These are phyloP conservation scores for Cranoglanis bouderius DNA, from an alignment of 2,113 vertebrate genomes.

Conservation along the genomic window DNA sequence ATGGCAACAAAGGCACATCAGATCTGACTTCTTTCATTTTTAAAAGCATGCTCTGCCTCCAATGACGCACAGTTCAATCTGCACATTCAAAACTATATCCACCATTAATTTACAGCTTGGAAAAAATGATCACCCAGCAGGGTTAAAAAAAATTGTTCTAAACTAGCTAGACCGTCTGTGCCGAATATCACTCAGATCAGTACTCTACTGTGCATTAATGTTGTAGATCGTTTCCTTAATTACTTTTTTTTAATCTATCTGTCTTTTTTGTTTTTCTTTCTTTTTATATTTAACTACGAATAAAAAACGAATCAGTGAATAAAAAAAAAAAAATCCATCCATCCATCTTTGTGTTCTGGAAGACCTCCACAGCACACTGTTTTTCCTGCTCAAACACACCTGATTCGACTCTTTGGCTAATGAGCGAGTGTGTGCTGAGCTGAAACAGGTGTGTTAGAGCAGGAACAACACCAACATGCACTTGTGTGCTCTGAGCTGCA, in stretches of 20 bases:
- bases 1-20: constrained; percentile 13
- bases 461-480: constrained; percentile 1
- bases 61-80: background rate
- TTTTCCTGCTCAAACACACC: constrained; percentile 12
- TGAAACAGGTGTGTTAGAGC: constrained; percentile 23
- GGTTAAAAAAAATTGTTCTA: constrained; percentile 1
- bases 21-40: constrained; percentile 13
- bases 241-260: background rate
- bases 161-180: background rate
- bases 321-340: background rate
- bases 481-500: background rate
- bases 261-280: background rate
- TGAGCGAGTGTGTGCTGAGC: constrained; percentile 27
- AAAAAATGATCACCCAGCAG: no score
- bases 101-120: no score
- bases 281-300: background rate
- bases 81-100: no score
- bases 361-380: background rate
- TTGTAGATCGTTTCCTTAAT: background rate
- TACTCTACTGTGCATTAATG: background rate
- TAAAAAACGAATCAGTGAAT: background rate
- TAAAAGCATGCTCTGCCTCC: background rate
- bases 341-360: background rate
- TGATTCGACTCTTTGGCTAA: constrained; percentile 3
- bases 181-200: background rate